phyloP scores from a whole-genome alignment of 92 coral and sea anemone genomes.

The Siderastrea siderea region DNA sequence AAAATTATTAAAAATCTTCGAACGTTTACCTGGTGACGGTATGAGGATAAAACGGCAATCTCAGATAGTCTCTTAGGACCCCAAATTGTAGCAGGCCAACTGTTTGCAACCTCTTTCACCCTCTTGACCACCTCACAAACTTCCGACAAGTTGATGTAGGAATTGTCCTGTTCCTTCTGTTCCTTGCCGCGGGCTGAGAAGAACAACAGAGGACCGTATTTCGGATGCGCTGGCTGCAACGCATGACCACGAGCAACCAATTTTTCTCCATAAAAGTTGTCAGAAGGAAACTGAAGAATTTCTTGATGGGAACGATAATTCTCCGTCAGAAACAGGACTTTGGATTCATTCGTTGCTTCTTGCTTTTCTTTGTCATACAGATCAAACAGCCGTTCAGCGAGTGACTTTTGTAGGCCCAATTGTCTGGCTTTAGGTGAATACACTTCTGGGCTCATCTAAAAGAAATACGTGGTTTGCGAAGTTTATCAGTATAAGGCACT shows the following conservation, averaged over 20 bases:
- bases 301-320: constrained; percentile 91
- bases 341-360: constrained; percentile 14
- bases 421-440: constrained; percentile 71
- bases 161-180: constrained; percentile 68
- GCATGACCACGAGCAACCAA: constrained; percentile 72
- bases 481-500: not conserved
- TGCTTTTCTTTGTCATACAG: constrained; percentile 51
- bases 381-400: constrained; percentile 90
- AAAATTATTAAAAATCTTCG: not conserved
- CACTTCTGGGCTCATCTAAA: constrained; percentile 84
- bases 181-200: constrained; percentile 84
- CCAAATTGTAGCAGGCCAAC: constrained; percentile 84
- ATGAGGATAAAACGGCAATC: constrained; percentile 80
- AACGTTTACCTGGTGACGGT: constrained; percentile 75
- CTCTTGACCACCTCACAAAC: constrained; percentile 73
- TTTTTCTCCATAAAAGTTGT: constrained; percentile 81
- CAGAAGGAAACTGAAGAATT: constrained; percentile 88
- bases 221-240: constrained; percentile 77
- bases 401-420: constrained; percentile 80
- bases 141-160: constrained; percentile 83
- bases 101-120: constrained; percentile 67
- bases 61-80: constrained; percentile 68
- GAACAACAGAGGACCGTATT: constrained; percentile 80
- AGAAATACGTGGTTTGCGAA: not conserved
- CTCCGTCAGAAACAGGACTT: constrained; percentile 83